Evolutionary conservation across 1,140 invertebrate species (phyloP), one percentile per base, ranked within the genome.

Genomic region (Saccostrea glomerata): DNA sequence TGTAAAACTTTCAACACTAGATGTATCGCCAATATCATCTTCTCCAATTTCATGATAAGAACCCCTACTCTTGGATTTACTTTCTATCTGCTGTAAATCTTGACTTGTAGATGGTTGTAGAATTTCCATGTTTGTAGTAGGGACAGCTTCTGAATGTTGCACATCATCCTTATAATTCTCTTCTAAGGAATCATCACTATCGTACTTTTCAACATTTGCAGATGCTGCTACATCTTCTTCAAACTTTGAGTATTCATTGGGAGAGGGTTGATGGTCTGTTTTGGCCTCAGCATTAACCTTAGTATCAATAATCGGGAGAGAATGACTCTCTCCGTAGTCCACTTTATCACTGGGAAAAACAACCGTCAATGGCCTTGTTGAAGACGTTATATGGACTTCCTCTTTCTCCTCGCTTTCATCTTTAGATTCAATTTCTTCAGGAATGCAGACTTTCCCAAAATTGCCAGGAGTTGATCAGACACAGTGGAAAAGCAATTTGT

Each of bases 1-100:
- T 73, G 94, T 98, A 95, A 98, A 98, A 54, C 98, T 98, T 94
- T 98, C 98, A 93, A 97, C 97, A 60, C 96, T 97, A 0, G 97
- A 97, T 0, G 97, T 98, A 91, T 98, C 97, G 17, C 91, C 94
- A 58, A 89, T 82, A 90, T 95, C 94, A 86, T 94, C 94, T 83
- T 84, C 86, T 47, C 83, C 15, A 63, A 36, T 58, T 17, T 70
- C 82, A 40, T 87, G 73, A 63, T 17, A 30, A 47, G 11, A 9
- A 25, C 20, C 47, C 12, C 20, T 23, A 60, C 23, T 23, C 23
- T 30, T 40, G 47, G 40, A 23, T 23, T 56, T 84, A 6, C 9
- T 56, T 17, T 36, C 25, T 25, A 40, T 56, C 40, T 84, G 25
- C 15, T 11, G 47, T 23, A 54, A 2, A 55, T 84, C 82, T n/a